Percentiles rank a stretch among this genome's conserved stretches.
Evolutionary conservation across 2,888 invertebrate species (phyloP).

Genomic region (Strigamia maritima): DNA sequence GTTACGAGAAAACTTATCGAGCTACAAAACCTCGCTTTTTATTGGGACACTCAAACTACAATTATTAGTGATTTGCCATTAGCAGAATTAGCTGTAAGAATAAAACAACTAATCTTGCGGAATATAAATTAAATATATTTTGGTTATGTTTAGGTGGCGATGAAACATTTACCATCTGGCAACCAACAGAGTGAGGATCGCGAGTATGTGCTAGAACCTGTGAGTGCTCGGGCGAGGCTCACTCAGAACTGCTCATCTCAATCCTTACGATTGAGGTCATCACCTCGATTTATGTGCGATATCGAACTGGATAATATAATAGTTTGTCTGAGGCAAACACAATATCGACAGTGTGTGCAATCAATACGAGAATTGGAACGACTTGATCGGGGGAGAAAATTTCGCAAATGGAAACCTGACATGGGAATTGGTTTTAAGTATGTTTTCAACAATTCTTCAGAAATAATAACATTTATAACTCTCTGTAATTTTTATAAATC

Average conservation of each 20-base stretch:
- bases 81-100: conserved; percentile 67
- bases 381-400: conserved; percentile 68
- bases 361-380: conserved; percentile 63
- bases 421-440: conserved; percentile 48
- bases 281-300: conserved; percentile 80
- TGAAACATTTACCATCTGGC: not conserved
- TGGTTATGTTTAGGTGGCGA: not conserved
- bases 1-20: conserved; percentile 73
- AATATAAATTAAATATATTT: not conserved
- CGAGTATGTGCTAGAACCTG: conserved; percentile 67
- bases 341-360: conserved; percentile 46
- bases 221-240: conserved; percentile 80
- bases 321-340: conserved; percentile 60
- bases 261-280: conserved; percentile 73
- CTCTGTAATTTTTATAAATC: not conserved
- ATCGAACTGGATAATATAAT: conserved; percentile 77
- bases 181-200: conserved; percentile 62
- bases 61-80: conserved; percentile 66
- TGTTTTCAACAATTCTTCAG: conserved; percentile 38
- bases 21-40: conserved; percentile 79
- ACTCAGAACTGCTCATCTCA: conserved; percentile 82
- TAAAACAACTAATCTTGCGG: not conserved
- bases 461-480: not conserved
- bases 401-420: conserved; percentile 68
- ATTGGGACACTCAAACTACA: conserved; percentile 78